Evolutionary conservation across 2,113 vertebrate species (phyloP).

Genomic region (Pygoscelis adeliae): DNA sequence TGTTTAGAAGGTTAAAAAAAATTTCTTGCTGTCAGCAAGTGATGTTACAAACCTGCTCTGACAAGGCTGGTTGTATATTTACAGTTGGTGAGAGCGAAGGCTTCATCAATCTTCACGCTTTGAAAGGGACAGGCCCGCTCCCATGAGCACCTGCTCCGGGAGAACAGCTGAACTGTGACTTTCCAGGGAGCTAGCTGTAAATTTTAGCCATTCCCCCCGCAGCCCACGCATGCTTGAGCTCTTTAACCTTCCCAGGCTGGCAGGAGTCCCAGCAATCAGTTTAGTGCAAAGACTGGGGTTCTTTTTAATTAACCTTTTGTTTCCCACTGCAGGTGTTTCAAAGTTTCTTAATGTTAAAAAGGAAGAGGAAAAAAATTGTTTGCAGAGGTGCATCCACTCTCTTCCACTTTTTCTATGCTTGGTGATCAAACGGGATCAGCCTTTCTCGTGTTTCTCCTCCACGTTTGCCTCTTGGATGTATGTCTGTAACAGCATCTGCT

Average conservation of each 20-base stretch:
- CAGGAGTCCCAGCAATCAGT: conserved; percentile 66
- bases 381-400: not conserved
- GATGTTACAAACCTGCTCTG: conserved; percentile 77
- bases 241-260: conserved; percentile 74
- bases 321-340: conserved; percentile 64
- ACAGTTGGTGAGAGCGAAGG: conserved; percentile 78
- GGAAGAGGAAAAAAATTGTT: not conserved
- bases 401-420: not conserved
- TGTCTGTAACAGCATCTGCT: not conserved
- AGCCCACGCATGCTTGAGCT: conserved; percentile 62
- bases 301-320: conserved; percentile 74
- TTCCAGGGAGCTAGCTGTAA: conserved; percentile 71
- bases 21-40: conserved; percentile 69
- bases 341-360: conserved; percentile 35
- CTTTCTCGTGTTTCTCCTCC: not conserved
- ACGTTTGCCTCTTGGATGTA: not conserved
- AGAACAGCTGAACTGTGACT: conserved; percentile 80
- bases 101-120: conserved; percentile 79
- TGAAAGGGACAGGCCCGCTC: conserved; percentile 70
- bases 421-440: conserved; percentile 2
- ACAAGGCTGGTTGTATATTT: conserved; percentile 83
- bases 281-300: conserved; percentile 57
- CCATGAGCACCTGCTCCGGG: conserved; percentile 76
- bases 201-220: conserved; percentile 62
- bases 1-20: conserved; percentile 65